phyloP scores from a whole-genome alignment of 2,888 invertebrate genomes.

The Eupeodes latifasciatus region DNA sequence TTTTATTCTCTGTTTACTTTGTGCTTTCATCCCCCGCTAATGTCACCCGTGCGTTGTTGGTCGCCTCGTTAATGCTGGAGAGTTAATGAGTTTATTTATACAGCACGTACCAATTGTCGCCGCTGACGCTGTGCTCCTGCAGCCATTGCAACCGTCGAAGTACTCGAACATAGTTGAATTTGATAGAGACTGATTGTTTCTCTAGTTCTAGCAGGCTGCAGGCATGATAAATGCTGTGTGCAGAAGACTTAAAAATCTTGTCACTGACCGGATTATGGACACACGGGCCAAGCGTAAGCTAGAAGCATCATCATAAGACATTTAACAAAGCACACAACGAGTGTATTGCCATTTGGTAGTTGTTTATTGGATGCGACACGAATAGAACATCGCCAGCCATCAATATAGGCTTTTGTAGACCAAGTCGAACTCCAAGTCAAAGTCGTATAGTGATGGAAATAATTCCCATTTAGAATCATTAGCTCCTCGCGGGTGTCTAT shows the following conservation, averaged over 20 bases:
- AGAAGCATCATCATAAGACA: conserved; percentile 41
- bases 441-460: conserved; percentile 28
- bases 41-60: background rate
- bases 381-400: conserved; percentile 13
- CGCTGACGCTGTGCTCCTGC: background rate
- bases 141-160: background rate
- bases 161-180: background rate
- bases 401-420: conserved; percentile 22
- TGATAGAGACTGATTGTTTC: conserved; percentile 40
- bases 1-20: conserved; percentile 18
- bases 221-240: conserved; percentile 34
- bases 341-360: conserved; percentile 28
- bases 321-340: conserved; percentile 30
- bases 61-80: conserved; percentile 27
- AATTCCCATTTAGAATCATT: conserved; percentile 65
- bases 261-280: conserved; percentile 57
- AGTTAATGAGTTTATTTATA: conserved; percentile 73
- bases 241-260: conserved; percentile 46
- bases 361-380: conserved; percentile 17
- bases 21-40: conserved; percentile 1
- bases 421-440: background rate
- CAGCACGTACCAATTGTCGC: conserved; percentile 73
- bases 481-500: conserved; percentile 33
- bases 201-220: conserved; percentile 33
- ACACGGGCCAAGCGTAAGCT: conserved; percentile 53